These are phyloP conservation scores for Lymantria monacha DNA, from an alignment of 2,888 invertebrate species.

Conservation along the genomic window DNA sequence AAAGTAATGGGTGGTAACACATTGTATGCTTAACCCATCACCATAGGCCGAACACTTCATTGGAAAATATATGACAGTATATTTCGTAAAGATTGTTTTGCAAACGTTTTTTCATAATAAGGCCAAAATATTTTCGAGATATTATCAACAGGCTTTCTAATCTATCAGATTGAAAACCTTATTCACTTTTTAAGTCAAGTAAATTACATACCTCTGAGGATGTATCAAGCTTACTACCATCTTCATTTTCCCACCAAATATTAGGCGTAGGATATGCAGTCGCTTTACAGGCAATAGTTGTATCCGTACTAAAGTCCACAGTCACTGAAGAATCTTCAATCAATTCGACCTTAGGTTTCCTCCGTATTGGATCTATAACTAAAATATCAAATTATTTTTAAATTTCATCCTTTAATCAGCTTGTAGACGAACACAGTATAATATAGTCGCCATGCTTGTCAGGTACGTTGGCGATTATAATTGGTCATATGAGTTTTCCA, in stretches of 20 bases:
- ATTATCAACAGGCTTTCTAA: no score
- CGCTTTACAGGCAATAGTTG: slow-evolving; percentile 55
- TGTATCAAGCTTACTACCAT: slow-evolving; percentile 7
- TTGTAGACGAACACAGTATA: no score
- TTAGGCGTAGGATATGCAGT: slow-evolving; percentile 50
- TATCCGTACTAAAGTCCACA: slow-evolving; percentile 43
- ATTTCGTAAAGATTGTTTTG: no score
- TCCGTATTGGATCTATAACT: slow-evolving; percentile 27
- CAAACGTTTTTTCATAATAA: no score
- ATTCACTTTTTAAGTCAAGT: not conserved
- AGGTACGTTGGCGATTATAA: no score
- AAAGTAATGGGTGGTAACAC: no score
- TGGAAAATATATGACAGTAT: no score
- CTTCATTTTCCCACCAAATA: slow-evolving; percentile 53
- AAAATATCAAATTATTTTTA: slow-evolving; percentile 3
- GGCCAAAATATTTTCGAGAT: no score
- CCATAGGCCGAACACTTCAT: no score
- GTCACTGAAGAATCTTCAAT: slow-evolving; percentile 33
- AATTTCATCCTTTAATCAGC: not conserved
- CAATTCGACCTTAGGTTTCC: slow-evolving; percentile 40
- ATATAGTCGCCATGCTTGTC: not conserved
- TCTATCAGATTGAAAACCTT: not conserved
- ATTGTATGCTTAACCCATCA: no score
- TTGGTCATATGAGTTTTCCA: no score
- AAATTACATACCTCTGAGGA: slow-evolving; percentile 25